These are phyloP conservation scores for Cygnus buccinator DNA, from an alignment of 2,113 vertebrate species.

Conservation along the genomic window DNA sequence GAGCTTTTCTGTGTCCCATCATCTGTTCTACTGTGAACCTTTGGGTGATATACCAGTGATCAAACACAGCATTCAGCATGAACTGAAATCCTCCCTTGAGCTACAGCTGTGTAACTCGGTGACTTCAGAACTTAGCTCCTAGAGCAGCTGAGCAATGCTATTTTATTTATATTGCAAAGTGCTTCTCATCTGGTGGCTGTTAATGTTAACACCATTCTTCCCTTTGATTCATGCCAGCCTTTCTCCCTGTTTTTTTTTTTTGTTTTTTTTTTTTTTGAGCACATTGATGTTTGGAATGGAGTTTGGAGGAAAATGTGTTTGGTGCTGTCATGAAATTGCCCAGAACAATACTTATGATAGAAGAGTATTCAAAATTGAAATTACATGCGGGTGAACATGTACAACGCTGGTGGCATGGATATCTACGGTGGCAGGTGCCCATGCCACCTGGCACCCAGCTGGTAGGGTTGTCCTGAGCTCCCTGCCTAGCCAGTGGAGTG, in stretches of 20 bases:
- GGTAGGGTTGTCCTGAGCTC: background rate
- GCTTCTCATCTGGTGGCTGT: fast-evolving
- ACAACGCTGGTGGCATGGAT: background rate
- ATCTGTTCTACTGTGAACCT: constrained; percentile 16
- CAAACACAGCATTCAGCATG: background rate
- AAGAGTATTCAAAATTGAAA: background rate
- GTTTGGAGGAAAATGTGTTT: background rate
- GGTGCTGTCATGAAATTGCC: background rate
- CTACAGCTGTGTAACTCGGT: background rate
- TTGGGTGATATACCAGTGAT: background rate
- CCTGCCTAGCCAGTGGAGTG: background rate
- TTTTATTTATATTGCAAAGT: background rate
- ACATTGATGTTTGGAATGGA: background rate
- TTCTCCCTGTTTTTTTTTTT: background rate
- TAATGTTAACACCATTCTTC: background rate
- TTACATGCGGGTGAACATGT: background rate
- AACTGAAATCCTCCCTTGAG: background rate
- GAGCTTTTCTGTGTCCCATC: constrained; percentile 1
- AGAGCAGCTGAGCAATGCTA: fast-evolving
- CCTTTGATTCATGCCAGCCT: background rate
- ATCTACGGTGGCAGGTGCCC: background rate
- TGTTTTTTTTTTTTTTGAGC: too few species aligned
- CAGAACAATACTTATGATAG: background rate
- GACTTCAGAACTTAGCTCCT: background rate
- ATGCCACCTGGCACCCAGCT: background rate